A percentile compares a stretch with the other conserved stretches of the same genome.
phyloP scores from a whole-genome alignment of 2,888 invertebrate species.

The Drosophila acutilabella region DNA sequence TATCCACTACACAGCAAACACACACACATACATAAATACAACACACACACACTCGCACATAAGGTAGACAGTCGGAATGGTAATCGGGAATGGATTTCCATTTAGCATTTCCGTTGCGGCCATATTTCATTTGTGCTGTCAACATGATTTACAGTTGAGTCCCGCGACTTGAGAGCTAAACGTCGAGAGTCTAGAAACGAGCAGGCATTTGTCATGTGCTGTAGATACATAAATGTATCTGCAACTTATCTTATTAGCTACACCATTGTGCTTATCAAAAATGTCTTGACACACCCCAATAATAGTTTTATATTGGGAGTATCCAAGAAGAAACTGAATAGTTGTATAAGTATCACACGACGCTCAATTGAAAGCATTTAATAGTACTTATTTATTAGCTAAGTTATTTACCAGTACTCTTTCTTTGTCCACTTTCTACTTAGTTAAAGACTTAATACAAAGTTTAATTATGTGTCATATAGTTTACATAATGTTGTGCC shows the following conservation, averaged over 20 bases:
- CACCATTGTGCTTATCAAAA: not conserved
- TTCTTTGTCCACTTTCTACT: too few species aligned
- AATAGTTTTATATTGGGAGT: not conserved
- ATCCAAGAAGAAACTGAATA: too few species aligned
- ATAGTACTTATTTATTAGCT: too few species aligned
- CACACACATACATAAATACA: not conserved
- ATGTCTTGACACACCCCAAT: not conserved
- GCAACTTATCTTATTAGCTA: not conserved
- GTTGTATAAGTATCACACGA: too few species aligned
- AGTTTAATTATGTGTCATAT: too few species aligned
- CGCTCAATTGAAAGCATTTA: too few species aligned
- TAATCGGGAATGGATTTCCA: conserved; percentile 62
- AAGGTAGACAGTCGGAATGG: conserved; percentile 38
- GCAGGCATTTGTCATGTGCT: conserved; percentile 23
- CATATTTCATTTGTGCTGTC: conserved; percentile 68
- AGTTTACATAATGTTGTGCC: too few species aligned
- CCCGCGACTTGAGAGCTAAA: not conserved
- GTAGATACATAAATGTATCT: not conserved
- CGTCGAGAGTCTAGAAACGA: not conserved
- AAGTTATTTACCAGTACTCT: too few species aligned
- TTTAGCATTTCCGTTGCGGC: conserved; percentile 72
- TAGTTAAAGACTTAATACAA: too few species aligned
- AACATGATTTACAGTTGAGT: conserved; percentile 23
- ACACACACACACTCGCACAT: conserved; percentile 6
- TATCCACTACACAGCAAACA: conserved; percentile 63